These are phyloP conservation scores for Aphrocallistes beatrix DNA, from an alignment of 37 sponge, comb jelly and placozoan genomes.

Conservation along the genomic window DNA sequence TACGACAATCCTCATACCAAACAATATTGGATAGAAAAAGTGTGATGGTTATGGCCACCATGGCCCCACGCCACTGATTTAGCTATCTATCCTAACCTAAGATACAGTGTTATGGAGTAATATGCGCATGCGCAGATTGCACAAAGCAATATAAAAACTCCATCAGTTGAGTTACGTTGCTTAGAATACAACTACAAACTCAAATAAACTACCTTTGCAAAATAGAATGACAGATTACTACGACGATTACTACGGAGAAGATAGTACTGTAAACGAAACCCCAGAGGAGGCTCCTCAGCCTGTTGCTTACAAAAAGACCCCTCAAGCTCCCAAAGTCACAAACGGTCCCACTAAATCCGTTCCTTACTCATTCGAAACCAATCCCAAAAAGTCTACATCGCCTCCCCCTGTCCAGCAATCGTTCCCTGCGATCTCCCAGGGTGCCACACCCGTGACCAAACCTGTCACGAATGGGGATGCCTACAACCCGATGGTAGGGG, in stretches of 20 bases:
- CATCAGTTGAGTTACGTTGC: background rate
- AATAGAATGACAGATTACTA: constrained; percentile 6
- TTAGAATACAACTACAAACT: too few relatives aligned
- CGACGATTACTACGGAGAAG: background rate
- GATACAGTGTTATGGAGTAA: background rate
- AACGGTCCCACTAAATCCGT: background rate
- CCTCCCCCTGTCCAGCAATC: background rate
- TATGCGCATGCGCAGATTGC: constrained; percentile 20
- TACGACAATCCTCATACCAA: too few relatives aligned
- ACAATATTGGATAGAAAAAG: too few relatives aligned
- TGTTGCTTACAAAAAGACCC: background rate
- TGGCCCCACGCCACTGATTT: too few relatives aligned
- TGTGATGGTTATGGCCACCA: too few relatives aligned
- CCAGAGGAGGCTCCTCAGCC: background rate
- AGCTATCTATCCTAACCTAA: too few relatives aligned
- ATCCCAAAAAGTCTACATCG: background rate
- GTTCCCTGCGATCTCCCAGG: background rate
- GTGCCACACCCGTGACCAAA: background rate
- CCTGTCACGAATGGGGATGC: background rate
- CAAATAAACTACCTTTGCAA: too few relatives aligned
- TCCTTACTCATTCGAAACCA: constrained; percentile 1
- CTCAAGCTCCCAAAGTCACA: too few relatives aligned
- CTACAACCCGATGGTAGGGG: background rate
- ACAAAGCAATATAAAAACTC: background rate
- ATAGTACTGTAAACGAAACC: background rate